These are phyloP conservation scores for Dynastes tityus DNA, from an alignment of 2,888 invertebrate genomes.

Conservation along the genomic window DNA sequence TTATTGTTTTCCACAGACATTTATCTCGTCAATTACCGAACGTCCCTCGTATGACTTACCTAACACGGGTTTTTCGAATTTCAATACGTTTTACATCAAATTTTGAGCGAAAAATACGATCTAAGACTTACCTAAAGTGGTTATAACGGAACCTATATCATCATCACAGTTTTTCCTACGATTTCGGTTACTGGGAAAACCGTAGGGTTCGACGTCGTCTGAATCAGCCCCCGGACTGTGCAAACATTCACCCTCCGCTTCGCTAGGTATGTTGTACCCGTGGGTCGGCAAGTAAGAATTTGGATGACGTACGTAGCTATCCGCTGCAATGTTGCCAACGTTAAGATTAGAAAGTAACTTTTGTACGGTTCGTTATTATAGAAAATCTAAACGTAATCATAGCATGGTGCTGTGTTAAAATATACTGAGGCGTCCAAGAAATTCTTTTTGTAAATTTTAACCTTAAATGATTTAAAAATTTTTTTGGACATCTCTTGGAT, in stretches of 20 bases:
- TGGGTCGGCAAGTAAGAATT: constrained; percentile 85
- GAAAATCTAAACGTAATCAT: not conserved
- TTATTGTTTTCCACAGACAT: too few relatives aligned
- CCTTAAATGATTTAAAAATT: not conserved
- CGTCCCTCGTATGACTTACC: too few relatives aligned
- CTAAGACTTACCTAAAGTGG: constrained; percentile 74
- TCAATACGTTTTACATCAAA: not conserved
- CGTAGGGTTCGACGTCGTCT: constrained; percentile 72
- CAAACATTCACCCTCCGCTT: constrained; percentile 75
- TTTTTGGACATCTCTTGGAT: not conserved
- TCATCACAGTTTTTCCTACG: constrained; percentile 73
- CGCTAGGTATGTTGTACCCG: constrained; percentile 78
- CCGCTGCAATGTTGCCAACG: constrained; percentile 63
- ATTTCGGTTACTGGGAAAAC: constrained; percentile 71
- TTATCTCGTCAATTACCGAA: too few relatives aligned
- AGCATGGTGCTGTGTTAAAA: constrained; percentile 9
- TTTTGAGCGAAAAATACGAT: not conserved
- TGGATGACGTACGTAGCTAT: constrained; percentile 86
- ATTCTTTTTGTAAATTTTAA: not conserved
- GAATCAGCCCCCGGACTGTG: constrained; percentile 70
- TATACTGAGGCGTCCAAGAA: not conserved
- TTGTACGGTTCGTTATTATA: not conserved
- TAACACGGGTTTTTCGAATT: not conserved
- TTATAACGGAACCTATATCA: constrained; percentile 80
- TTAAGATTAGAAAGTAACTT: constrained; percentile 33